A percentile compares a stretch with the other conserved stretches of the same genome.
These are phyloP conservation scores for Drosophila paramelanica DNA, from an alignment of 2,888 invertebrate species.

Conservation along the genomic window DNA sequence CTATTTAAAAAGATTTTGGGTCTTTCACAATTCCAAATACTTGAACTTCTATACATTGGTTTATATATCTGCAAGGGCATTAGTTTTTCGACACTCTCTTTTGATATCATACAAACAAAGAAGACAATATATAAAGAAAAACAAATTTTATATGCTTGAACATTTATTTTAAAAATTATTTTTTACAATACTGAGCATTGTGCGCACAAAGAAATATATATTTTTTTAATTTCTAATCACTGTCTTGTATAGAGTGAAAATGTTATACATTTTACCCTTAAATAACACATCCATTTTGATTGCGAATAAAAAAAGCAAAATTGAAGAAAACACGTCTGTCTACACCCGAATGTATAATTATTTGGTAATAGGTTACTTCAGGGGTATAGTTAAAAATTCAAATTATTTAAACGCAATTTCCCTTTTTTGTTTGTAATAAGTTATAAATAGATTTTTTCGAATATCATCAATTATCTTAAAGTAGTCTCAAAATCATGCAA, in stretches of 20 bases:
- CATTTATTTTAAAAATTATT: slow-evolving; percentile 22
- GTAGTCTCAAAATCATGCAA: slow-evolving; percentile 23
- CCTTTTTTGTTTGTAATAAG: not conserved
- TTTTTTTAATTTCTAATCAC: slow-evolving; percentile 26
- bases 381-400: not conserved
- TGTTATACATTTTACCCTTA: slow-evolving; percentile 43
- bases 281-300: slow-evolving; percentile 39
- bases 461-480: slow-evolving; percentile 9
- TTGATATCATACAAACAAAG: not conserved
- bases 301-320: not conserved
- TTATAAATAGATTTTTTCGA: slow-evolving; percentile 5
- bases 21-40: too few species aligned
- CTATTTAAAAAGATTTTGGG: too few species aligned
- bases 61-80: slow-evolving; percentile 17
- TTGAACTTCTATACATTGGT: not conserved
- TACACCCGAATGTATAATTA: slow-evolving; percentile 7
- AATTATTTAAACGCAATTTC: not conserved
- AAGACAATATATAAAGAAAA: not conserved
- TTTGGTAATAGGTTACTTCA: slow-evolving; percentile 4
- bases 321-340: slow-evolving; percentile 2
- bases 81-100: not conserved
- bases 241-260: slow-evolving; percentile 24
- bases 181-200: slow-evolving; percentile 27
- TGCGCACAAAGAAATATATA: slow-evolving; percentile 20
- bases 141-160: not conserved